Conservation (phyloP, 1,140 invertebrate genomes). For the Pachyrhynchus sulphureomaculatus region DNA sequence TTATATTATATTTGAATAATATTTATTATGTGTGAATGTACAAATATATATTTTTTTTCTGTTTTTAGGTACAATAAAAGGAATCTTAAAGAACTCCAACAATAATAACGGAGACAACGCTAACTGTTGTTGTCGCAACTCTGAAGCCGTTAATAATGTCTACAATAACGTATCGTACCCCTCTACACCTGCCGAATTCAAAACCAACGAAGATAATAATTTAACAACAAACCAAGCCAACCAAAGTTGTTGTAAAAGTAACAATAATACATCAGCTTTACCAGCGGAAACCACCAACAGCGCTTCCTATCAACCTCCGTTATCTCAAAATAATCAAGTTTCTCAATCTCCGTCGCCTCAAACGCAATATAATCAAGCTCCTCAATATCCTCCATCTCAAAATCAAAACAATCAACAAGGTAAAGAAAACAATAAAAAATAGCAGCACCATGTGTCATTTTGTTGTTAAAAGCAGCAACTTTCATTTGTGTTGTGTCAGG, state of each 20-base stretch:
- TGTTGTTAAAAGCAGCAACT: no score
- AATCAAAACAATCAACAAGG: no score
- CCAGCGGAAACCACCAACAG: not conserved
- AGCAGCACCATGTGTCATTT: no score
- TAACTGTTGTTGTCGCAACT: constrained; percentile 5
- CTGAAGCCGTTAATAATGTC: not conserved
- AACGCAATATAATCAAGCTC: no score
- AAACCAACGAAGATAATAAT: not conserved
- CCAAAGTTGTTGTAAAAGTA: no score
- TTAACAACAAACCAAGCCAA: no score
- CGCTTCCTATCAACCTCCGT: not conserved
- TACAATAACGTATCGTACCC: not conserved
- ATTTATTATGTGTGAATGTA: no score
- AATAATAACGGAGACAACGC: not conserved
- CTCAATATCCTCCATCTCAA: no score
- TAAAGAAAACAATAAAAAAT: no score
- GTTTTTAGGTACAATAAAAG: constrained; percentile 14
- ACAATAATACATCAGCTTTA: not conserved
- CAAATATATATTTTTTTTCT: not conserved
- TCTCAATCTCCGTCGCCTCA: not conserved
- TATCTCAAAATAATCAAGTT: not conserved
- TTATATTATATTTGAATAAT: no score
- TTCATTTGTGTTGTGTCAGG: no score
- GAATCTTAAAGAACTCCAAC: constrained; percentile 18
- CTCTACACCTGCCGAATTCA: not conserved